These are phyloP conservation scores for Aleiodes leptofemur DNA, from an alignment of 2,888 invertebrate genomes.

Conservation along the genomic window DNA sequence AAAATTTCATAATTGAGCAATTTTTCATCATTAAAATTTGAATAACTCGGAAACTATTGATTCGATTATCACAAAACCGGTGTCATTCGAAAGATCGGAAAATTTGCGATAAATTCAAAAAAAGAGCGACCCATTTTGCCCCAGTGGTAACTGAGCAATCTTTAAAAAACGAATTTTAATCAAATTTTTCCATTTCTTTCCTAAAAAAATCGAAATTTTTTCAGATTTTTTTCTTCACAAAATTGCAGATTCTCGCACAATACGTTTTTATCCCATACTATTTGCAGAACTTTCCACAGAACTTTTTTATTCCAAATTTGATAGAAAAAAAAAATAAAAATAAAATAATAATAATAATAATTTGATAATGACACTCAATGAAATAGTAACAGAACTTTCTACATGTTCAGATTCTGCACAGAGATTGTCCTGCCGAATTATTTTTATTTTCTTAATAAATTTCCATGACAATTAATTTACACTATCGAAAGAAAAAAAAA, in stretches of 20 bases:
- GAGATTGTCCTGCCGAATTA: conserved; percentile 66
- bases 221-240: conserved; percentile 56
- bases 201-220: conserved; percentile 8
- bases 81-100: background rate
- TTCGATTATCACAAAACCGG: background rate
- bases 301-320: conserved; percentile 68
- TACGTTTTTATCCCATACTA: conserved; percentile 37
- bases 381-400: conserved; percentile 74
- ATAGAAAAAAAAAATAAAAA: conserved; percentile 50
- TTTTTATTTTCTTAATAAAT: background rate
- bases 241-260: conserved; percentile 69
- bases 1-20: background rate
- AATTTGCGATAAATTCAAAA: background rate
- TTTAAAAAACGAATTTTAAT: background rate
- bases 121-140: background rate
- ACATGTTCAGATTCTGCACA: conserved; percentile 69
- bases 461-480: background rate
- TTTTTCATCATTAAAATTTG: background rate
- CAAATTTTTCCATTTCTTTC: background rate
- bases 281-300: conserved; percentile 70
- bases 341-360: conserved; percentile 48
- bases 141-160: conserved; percentile 11
- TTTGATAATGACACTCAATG: conserved; percentile 73
- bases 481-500: background rate
- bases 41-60: background rate